phyloP scores from a whole-genome alignment of 2,888 invertebrate species.

The Ceraclea dissimilis region DNA sequence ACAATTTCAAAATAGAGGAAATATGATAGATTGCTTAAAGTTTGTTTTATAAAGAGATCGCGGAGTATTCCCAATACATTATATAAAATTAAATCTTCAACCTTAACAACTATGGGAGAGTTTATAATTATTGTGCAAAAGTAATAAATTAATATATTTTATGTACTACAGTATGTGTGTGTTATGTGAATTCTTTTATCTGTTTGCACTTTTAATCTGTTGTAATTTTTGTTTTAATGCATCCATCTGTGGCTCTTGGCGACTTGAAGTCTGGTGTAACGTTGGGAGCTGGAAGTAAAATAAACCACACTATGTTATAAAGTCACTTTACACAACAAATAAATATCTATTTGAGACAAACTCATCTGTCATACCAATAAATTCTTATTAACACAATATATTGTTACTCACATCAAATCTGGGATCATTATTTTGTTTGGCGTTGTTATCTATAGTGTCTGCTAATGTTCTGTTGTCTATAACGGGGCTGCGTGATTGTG shows the following conservation, averaged over 20 bases:
- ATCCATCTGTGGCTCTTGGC: slow-evolving; percentile 44
- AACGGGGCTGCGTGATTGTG: slow-evolving; percentile 40
- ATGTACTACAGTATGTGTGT: too few species aligned
- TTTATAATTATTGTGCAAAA: too few species aligned
- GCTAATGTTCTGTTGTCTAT: slow-evolving; percentile 39
- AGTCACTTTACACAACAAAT: not conserved
- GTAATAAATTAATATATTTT: too few species aligned
- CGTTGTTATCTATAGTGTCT: slow-evolving; percentile 39
- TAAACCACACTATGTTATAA: too few species aligned
- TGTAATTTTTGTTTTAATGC: slow-evolving; percentile 45
- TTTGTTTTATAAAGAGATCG: too few species aligned
- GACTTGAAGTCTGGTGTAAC: slow-evolving; percentile 37
- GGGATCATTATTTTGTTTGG: slow-evolving; percentile 42
- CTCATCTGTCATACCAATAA: not conserved
- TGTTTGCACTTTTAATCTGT: slow-evolving; percentile 48
- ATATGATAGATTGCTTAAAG: too few species aligned
- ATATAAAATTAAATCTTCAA: too few species aligned
- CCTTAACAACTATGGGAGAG: too few species aligned
- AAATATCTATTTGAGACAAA: not conserved
- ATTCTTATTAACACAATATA: too few species aligned
- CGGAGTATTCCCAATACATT: too few species aligned
- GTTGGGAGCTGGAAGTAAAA: slow-evolving; percentile 37
- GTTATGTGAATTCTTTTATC: slow-evolving; percentile 33
- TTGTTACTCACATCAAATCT: slow-evolving; percentile 38
- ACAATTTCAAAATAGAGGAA: too few species aligned